Percentiles rank a stretch among this genome's conserved stretches.
phyloP scores from a whole-genome alignment of 64 coral and sea anemone genomes.

The Pocillopora damicornis region DNA sequence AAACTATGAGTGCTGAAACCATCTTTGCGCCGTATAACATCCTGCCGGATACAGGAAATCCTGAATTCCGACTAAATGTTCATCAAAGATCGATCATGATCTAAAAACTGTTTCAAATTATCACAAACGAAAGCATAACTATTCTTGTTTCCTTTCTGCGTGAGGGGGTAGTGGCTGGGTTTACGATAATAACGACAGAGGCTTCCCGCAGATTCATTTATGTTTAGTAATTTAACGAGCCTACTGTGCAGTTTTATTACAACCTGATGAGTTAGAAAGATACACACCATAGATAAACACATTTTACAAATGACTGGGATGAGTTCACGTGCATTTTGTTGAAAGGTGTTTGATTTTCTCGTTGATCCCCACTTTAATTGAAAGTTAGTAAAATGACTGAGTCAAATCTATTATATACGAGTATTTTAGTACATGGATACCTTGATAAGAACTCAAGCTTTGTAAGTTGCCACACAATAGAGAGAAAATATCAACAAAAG shows the following conservation, averaged over 20 bases:
- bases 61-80: not conserved
- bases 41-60: not conserved
- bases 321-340: too few relatives aligned
- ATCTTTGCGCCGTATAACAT: not conserved
- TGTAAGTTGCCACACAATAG: too few relatives aligned
- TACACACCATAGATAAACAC: not conserved
- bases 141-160: slow-evolving; percentile 6
- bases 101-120: slow-evolving; percentile 19
- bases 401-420: too few relatives aligned
- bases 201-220: not conserved
- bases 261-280: not conserved
- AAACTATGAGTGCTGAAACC: not conserved
- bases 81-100: not conserved
- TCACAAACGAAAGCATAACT: not conserved
- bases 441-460: too few relatives aligned
- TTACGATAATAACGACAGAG: not conserved
- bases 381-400: too few relatives aligned
- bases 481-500: too few relatives aligned
- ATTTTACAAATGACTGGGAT: slow-evolving; percentile 20
- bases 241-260: slow-evolving; percentile 8
- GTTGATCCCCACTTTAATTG: too few relatives aligned
- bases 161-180: not conserved
- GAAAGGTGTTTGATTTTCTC: too few relatives aligned
- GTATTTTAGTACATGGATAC: too few relatives aligned
- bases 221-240: not conserved